Conservation (phyloP, 2,113 vertebrate genomes). For the Corythaixoides concolor region DNA sequence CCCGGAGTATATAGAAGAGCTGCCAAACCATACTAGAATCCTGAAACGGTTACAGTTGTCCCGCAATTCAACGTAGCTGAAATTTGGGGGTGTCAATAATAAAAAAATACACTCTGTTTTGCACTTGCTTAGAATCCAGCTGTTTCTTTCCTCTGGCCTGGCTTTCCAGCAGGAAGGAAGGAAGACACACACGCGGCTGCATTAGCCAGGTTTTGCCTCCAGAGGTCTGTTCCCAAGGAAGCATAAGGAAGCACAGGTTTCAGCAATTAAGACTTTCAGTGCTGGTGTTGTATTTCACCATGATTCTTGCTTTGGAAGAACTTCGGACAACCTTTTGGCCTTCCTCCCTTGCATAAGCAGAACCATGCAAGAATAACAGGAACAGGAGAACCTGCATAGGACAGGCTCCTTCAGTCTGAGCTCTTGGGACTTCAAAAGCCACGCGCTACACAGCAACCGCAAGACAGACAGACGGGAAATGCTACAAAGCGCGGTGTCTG, state of each 20-base stretch:
- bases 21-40: neutral
- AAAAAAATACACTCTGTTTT: neutral
- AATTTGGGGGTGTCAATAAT: neutral
- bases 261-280: neutral
- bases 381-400: neutral
- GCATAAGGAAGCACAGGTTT: neutral
- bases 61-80: neutral
- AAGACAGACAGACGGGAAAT: constrained; percentile 5
- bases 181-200: neutral
- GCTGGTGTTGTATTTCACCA: neutral
- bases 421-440: neutral
- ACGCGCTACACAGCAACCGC: fast-evolving
- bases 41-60: neutral
- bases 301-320: neutral
- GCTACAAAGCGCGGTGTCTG: neutral
- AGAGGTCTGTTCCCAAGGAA: neutral
- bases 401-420: neutral
- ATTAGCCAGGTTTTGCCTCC: neutral
- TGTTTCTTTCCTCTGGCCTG: neutral
- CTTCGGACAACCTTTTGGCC: neutral
- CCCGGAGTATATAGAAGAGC: neutral
- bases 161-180: neutral
- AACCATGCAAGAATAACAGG: neutral
- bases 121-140: neutral
- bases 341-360: neutral